phyloP scores from a whole-genome alignment of 2,888 invertebrate genomes.

The Chrysolina oricalcia region DNA sequence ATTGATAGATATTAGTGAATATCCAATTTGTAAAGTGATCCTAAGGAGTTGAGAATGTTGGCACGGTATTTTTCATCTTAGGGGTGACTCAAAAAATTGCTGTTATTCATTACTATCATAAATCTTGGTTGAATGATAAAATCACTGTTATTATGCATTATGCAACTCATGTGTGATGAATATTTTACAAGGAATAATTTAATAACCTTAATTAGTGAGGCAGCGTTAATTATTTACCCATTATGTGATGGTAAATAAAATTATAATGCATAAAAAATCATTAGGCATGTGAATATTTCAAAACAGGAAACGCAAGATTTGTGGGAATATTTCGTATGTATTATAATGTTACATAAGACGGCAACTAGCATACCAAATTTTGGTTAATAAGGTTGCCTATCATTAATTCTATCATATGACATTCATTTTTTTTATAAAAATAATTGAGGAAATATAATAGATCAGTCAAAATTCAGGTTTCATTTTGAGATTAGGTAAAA shows the following conservation, averaged over 20 bases:
- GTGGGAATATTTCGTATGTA: conserved; percentile 45
- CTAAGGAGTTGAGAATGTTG: no score
- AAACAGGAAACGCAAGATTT: conserved; percentile 48
- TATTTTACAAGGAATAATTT: conserved; percentile 30
- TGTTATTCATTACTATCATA: conserved; percentile 1
- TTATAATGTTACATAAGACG: conserved; percentile 30
- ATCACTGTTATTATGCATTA: conserved; percentile 26
- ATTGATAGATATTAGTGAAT: no score
- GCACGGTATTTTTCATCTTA: neutral
- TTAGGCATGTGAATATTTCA: conserved; percentile 37
- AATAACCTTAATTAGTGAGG: conserved; percentile 40
- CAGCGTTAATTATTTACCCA: conserved; percentile 40
- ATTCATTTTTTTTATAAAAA: neutral
- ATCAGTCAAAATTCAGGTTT: neutral
- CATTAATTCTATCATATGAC: neutral
- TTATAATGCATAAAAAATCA: conserved; percentile 44
- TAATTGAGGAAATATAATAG: neutral
- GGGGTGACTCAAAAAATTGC: neutral
- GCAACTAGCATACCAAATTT: conserved; percentile 21
- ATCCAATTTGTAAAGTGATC: no score
- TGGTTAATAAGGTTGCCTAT: conserved; percentile 19
- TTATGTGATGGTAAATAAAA: conserved; percentile 39
- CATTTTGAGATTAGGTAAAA: no score
- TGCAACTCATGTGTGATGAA: conserved; percentile 20
- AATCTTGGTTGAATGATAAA: conserved; percentile 20